A percentile compares a stretch with the other conserved stretches of the same genome.
phyloP scores from a whole-genome alignment of 2,888 invertebrate genomes.

The Agriopis aurantiaria region DNA sequence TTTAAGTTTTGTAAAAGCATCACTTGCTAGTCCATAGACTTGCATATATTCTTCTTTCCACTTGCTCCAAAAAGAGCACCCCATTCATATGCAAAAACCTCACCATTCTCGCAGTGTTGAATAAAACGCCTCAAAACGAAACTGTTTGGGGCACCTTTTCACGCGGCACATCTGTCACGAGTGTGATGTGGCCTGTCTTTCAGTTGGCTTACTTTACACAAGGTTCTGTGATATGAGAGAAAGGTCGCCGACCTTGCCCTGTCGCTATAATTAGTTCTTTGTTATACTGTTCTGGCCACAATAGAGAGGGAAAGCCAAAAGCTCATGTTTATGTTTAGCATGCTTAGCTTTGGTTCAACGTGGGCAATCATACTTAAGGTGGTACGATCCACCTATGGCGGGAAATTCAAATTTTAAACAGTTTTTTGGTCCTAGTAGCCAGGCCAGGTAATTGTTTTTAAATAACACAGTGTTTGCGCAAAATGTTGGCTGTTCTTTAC shows the following conservation, averaged over 20 bases:
- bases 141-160: neutral
- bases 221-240: constrained; percentile 47
- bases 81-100: constrained; percentile 1
- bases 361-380: constrained; percentile 5
- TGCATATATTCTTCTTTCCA: neutral
- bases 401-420: too few species aligned
- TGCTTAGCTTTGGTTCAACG: constrained; percentile 6
- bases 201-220: constrained; percentile 1
- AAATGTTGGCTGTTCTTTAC: too few species aligned
- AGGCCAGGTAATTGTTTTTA: too few species aligned
- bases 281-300: constrained; percentile 45
- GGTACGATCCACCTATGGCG: too few species aligned
- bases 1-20: too few species aligned
- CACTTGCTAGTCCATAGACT: too few species aligned
- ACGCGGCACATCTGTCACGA: constrained; percentile 1
- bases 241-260: constrained; percentile 74
- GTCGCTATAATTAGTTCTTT: constrained; percentile 61
- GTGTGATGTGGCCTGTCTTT: constrained; percentile 12
- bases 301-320: constrained; percentile 34
- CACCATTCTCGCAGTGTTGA: neutral
- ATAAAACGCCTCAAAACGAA: constrained; percentile 1
- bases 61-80: neutral
- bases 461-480: too few species aligned
- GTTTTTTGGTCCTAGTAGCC: too few species aligned
- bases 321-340: neutral